These are phyloP conservation scores for Pollicipes pollicipes DNA, from an alignment of 1,140 invertebrate genomes.

Conservation along the genomic window DNA sequence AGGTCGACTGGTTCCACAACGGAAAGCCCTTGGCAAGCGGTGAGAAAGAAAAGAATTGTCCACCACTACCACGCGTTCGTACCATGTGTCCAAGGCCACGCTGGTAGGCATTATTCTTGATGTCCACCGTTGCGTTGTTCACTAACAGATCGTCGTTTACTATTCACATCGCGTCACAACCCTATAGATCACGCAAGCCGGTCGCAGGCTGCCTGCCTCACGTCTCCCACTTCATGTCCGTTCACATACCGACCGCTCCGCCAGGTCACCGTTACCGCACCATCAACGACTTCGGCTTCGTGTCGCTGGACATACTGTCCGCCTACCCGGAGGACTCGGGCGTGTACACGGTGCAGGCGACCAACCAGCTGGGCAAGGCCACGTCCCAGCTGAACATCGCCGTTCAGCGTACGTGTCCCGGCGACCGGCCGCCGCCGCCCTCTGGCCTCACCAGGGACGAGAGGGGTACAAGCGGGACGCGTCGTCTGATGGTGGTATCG, in stretches of 20 bases:
- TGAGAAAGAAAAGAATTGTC: conserved; percentile 37
- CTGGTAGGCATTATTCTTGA: no score
- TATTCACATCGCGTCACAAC: no score
- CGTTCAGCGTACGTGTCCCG: conserved; percentile 51
- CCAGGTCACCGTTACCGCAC: conserved; percentile 51
- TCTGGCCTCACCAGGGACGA: no score
- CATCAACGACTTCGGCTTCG: conserved; percentile 86
- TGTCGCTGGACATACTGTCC: conserved; percentile 74
- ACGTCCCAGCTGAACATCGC: conserved; percentile 57
- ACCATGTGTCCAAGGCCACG: no score
- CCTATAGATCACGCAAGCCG: no score
- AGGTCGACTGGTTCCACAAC: conserved; percentile 28
- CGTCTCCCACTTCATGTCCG: no score
- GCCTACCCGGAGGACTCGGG: conserved; percentile 37
- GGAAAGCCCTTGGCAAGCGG: conserved; percentile 36
- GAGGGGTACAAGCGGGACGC: no score
- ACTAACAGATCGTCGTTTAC: no score
- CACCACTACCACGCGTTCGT: no score
- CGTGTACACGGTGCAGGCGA: conserved; percentile 27
- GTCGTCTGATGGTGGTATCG: no score
- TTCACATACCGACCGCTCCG: neutral
- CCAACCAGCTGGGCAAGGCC: conserved; percentile 42
- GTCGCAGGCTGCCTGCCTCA: no score
- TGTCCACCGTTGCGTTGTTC: no score
- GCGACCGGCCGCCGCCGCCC: neutral